Base-by-base conservation (phyloP, 2,113 vertebrate genomes). In the Chamaea fasciata region DNA sequence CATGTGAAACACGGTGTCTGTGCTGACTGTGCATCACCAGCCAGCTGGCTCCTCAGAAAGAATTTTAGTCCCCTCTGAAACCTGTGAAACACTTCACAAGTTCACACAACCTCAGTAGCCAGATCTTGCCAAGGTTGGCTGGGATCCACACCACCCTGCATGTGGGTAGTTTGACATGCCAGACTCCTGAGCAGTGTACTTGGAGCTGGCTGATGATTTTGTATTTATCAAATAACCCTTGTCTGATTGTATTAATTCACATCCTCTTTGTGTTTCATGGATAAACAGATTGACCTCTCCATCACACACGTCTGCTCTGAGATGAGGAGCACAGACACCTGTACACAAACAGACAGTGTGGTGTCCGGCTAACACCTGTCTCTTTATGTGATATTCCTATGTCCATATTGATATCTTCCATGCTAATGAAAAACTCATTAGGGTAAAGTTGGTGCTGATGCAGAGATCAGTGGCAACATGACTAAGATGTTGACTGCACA, bases 71-170 rank as follows among this genome's bases (percentile, higher is more conserved):
- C 67, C 55, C 69, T 89, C 64, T 90, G 86, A 83, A 89, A 93
- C 88, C 90, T 89, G 80, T 87, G 92, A 97, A 94, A 87, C 94
- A 84, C 76, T 96, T 96, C 39, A 85, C 92, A 77, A 77, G 86
- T 95, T 96, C 92, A 92, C 92, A 94, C 91, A 83, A 63, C 69
- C 80, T 70, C 56, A 81, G 64, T 31, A 83, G 55, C 89, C 91
- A 71, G 83, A 80, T 74, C 86, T 86, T 92, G 91, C 90, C 91
- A 93, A 92, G 86, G 39, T 14, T 93, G 95, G 83, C 92, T 78
- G 83, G 33, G 55, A 83, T 95, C 89, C 89, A 89, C 13, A 5
- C 68, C 68, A 63, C 94, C 52, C 89, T 90, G 68, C 55, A 16
- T 28, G 64, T 1, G 1, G 35, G 35, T 81, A 63, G 60, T 74